Conservation (phyloP, 2,113 vertebrate genomes). For the Bambusicola thoracicus region DNA sequence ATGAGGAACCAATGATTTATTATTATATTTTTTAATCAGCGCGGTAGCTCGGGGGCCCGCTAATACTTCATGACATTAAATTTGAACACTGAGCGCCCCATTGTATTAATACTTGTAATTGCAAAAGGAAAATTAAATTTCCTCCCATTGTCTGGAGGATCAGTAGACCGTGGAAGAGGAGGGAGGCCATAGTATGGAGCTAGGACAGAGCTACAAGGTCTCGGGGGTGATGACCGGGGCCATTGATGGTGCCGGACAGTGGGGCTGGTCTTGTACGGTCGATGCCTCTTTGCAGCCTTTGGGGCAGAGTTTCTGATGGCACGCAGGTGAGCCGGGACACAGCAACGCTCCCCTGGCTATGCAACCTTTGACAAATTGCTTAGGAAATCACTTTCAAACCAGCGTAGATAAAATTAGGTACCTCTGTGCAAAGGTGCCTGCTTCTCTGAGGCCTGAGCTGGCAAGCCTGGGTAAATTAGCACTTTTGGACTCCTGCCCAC, state of each 20-base stretch:
- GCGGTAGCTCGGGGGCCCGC: background rate
- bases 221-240: background rate
- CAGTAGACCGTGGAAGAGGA: background rate
- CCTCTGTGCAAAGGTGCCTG: background rate
- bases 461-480: slow-evolving; percentile 19
- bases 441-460: background rate
- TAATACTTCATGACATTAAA: slow-evolving; percentile 30
- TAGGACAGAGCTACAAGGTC: background rate
- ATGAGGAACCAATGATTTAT: background rate
- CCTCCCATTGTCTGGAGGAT: background rate
- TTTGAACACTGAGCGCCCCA: background rate
- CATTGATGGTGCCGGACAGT: too few relatives aligned
- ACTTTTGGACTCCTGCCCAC: slow-evolving; percentile 41
- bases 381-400: slow-evolving; percentile 37
- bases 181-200: background rate
- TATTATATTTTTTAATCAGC: slow-evolving; percentile 2
- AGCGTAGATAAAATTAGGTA: background rate
- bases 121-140: slow-evolving; percentile 46
- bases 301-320: background rate
- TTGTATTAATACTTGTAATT: slow-evolving; percentile 22
- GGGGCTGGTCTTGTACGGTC: background rate
- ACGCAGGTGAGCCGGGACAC: background rate
- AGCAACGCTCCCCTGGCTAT: background rate
- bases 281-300: background rate
- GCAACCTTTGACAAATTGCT: background rate